Percentiles rank a stretch among this genome's conserved stretches.
These are phyloP conservation scores for Yponomeuta malinellus DNA, from an alignment of 2,888 invertebrate genomes.

Conservation along the genomic window DNA sequence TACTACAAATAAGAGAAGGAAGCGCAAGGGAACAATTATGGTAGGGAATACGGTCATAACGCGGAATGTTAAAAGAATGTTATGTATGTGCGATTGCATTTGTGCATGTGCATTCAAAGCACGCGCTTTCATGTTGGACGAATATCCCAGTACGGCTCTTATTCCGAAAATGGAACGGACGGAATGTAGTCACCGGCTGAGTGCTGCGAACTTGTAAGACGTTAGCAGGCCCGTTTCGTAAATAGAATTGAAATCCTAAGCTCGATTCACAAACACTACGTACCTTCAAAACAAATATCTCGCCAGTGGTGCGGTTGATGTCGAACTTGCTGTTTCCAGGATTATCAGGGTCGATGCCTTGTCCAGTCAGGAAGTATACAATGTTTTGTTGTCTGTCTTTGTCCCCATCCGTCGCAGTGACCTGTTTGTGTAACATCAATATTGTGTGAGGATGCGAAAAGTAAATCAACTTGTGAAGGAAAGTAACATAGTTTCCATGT, in stretches of 20 bases:
- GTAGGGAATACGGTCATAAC: not conserved
- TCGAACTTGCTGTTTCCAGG: constrained; percentile 97
- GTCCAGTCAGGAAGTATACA: constrained; percentile 95
- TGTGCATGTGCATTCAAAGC: constrained; percentile 41
- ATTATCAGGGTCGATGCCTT: constrained; percentile 96
- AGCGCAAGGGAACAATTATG: too few relatives aligned
- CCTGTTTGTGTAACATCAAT: constrained; percentile 73
- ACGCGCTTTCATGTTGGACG: constrained; percentile 34
- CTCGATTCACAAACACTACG: constrained; percentile 36
- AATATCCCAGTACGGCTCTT: constrained; percentile 28
- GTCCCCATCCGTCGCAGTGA: constrained; percentile 96
- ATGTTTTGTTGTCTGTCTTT: constrained; percentile 96
- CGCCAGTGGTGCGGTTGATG: constrained; percentile 95
- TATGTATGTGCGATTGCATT: constrained; percentile 43
- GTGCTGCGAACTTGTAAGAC: constrained; percentile 2
- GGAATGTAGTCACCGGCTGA: constrained; percentile 7
- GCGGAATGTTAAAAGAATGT: constrained; percentile 13
- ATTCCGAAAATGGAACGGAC: constrained; percentile 5
- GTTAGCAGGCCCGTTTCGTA: not conserved
- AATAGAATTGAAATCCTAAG: constrained; percentile 4
- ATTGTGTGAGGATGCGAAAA: not conserved
- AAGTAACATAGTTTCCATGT: constrained; percentile 6
- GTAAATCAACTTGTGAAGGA: not conserved
- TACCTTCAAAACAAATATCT: constrained; percentile 96
- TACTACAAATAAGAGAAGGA: not conserved